A percentile compares a stretch with the other conserved stretches of the same genome.
phyloP scores from a whole-genome alignment of 2,888 invertebrate species.

The Rhamphomyia laevipes region DNA sequence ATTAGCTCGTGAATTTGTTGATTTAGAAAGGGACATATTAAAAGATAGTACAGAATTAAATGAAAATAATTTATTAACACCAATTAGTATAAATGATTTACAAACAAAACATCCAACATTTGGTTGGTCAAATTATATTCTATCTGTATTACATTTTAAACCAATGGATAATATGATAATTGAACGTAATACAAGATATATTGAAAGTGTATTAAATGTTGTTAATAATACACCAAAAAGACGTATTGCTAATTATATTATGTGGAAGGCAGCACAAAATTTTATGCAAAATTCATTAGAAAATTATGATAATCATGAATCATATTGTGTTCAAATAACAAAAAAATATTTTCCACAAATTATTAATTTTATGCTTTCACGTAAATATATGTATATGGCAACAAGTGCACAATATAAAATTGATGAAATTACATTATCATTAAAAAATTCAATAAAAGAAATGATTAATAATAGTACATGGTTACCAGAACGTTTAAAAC shows the following conservation, averaged over 20 bases:
- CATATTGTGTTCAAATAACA: neutral
- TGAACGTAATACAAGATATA: neutral
- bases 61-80: neutral
- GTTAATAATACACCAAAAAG: neutral
- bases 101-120: neutral
- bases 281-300: neutral
- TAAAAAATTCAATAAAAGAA: too few species aligned
- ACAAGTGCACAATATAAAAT: too few species aligned
- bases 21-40: slow-evolving; percentile 2
- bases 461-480: neutral
- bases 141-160: too few species aligned
- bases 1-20: neutral
- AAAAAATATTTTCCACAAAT: neutral
- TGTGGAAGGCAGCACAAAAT: neutral
- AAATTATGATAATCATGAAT: neutral
- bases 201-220: slow-evolving; percentile 1
- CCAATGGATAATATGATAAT: neutral
- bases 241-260: slow-evolving; percentile 6
- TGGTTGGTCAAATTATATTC: slow-evolving; percentile 1
- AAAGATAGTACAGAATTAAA: neutral
- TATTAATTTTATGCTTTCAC: neutral
- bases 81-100: neutral
- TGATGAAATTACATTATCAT: too few species aligned
- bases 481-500: neutral
- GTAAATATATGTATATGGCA: too few species aligned